A percentile compares a stretch with the other conserved stretches of the same genome.
phyloP scores from a whole-genome alignment of 2,797 vertebrate species.

The Meda fulgida region DNA sequence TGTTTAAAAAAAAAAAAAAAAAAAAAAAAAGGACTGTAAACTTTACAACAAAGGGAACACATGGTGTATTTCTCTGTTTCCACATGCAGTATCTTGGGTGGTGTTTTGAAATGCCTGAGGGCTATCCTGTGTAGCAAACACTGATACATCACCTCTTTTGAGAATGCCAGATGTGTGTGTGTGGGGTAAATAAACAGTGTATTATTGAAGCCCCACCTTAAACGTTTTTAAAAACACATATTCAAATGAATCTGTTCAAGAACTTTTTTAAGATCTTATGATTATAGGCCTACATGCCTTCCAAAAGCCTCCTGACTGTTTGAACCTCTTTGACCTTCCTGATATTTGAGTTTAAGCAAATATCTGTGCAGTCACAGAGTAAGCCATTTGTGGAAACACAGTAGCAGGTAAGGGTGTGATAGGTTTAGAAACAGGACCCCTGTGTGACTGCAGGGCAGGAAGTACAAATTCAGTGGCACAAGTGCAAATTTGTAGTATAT shows the following conservation, averaged over 20 bases:
- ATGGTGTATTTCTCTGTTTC: constrained; percentile 36
- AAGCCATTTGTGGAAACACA: constrained; percentile 38
- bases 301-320: constrained; percentile 34
- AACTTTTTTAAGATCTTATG: constrained; percentile 35
- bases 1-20: neutral
- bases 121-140: constrained; percentile 47
- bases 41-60: constrained; percentile 10
- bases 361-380: constrained; percentile 43
- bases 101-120: constrained; percentile 40
- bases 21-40: neutral
- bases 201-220: constrained; percentile 9
- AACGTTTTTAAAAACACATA: constrained; percentile 12
- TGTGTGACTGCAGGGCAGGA: constrained; percentile 50
- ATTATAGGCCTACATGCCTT: constrained; percentile 26
- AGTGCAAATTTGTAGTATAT: constrained; percentile 55
- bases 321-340: constrained; percentile 53
- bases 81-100: constrained; percentile 33
- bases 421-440: constrained; percentile 57
- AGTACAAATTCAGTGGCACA: constrained; percentile 45
- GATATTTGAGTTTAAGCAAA: constrained; percentile 48
- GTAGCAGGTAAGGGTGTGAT: constrained; percentile 50
- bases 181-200: constrained; percentile 16
- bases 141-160: constrained; percentile 44
- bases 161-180: constrained; percentile 24
- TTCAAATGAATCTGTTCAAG: constrained; percentile 18